phyloP scores from a whole-genome alignment of 2,888 invertebrate genomes.

The Gymnocheta viridis region DNA sequence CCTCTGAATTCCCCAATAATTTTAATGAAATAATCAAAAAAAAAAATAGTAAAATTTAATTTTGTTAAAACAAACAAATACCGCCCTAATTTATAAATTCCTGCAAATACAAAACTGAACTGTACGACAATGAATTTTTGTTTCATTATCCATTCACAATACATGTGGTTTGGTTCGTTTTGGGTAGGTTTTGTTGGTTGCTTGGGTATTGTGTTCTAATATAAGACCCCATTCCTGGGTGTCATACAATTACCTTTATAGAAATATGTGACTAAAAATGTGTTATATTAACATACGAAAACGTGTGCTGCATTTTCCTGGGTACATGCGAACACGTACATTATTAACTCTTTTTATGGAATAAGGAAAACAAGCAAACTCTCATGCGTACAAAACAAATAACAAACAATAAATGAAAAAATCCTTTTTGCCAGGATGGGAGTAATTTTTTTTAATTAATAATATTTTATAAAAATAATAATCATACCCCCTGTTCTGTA shows the following conservation, averaged over 20 bases:
- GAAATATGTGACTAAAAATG: background rate
- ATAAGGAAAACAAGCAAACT: background rate
- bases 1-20: too few relatives aligned
- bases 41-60: too few relatives aligned
- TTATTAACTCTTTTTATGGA: conserved; percentile 8
- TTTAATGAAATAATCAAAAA: too few relatives aligned
- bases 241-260: conserved; percentile 17
- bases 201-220: conserved; percentile 18
- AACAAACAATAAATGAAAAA: too few relatives aligned
- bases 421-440: background rate
- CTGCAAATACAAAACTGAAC: background rate
- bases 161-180: conserved; percentile 15
- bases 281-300: background rate
- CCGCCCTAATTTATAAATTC: background rate
- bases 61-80: background rate
- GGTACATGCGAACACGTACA: conserved; percentile 14
- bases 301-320: background rate
- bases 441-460: conserved; percentile 38
- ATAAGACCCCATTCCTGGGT: conserved; percentile 11
- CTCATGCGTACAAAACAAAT: background rate
- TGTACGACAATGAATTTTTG: conserved; percentile 7
- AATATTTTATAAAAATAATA: too few relatives aligned
- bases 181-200: background rate
- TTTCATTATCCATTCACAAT: conserved; percentile 32
- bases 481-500: too few relatives aligned